Evolutionary conservation across 2,888 invertebrate genomes (phyloP), one percentile per base, ranked within the genome.

Genomic region (Plagodis pulveraria): DNA sequence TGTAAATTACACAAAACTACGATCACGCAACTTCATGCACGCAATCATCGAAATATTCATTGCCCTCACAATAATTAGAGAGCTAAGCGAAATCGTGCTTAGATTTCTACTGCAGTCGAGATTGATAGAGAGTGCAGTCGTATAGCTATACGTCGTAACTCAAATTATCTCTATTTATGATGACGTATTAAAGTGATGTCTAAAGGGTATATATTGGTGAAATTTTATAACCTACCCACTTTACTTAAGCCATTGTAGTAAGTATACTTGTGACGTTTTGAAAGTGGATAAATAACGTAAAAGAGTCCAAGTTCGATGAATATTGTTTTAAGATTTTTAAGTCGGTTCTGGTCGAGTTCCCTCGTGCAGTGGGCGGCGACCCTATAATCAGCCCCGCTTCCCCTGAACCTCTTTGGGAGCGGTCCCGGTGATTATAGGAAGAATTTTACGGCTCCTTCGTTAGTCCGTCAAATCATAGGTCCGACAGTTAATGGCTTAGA

Each of bases 401-500:
- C 78, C 64, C 67, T 72, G 57, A 45, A 62, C 62, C 70, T 65
- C 81, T 78, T 80, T 78, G 77, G 79, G 78, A 83, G 80, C 82
- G 84, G 83, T 76, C 77, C 73, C 69, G 63, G 73, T 87, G 87
- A 91, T 91, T 91, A 91, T 82, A 84, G 83, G 76, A 80, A 80
- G 86, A 80, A 85, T 86, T 87, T 87, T 86, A 87, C 86, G 83
- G 84, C 82, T 84, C 77, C 84, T 86, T 87, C 89, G 89, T 91
- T 89, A 90, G 85, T 72, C 80, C 86, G 78, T 87, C 89, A 89
- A 89, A 91, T 89, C 90, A 88, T 89, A 90, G 90, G 82, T 73
- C 82, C 78, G 78, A 76, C 71, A 71, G 70, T 81, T 85, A 85
- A 85, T 83, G 78, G 78, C 67, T 76, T 73, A 73, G 76, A 71